Evolutionary conservation across 2,797 vertebrate genomes (phyloP).

Genomic region (Lutra lutra): DNA sequence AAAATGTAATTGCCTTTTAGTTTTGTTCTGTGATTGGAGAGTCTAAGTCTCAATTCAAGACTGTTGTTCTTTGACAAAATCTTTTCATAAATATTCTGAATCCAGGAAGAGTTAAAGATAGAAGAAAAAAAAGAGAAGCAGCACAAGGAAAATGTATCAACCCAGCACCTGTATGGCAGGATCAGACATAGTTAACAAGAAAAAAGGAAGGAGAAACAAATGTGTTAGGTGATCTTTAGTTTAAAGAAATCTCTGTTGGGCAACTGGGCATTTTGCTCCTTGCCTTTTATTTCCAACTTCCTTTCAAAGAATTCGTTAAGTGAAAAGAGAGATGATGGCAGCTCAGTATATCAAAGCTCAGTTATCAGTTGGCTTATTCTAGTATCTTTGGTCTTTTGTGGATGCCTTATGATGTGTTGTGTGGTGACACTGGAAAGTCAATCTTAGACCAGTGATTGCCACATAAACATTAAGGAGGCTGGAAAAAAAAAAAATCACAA

Average conservation of each 20-base stretch:
- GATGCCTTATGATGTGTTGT: slow-evolving; percentile 80
- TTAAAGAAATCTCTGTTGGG: slow-evolving; percentile 85
- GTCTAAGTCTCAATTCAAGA: background rate
- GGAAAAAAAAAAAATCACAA: slow-evolving; percentile 67
- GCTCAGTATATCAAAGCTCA: slow-evolving; percentile 81
- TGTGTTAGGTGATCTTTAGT: slow-evolving; percentile 87
- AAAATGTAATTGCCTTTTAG: background rate
- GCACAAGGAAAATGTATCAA: slow-evolving; percentile 62
- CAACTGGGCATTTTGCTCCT: slow-evolving; percentile 86
- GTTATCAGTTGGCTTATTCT: slow-evolving; percentile 83
- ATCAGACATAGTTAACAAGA: slow-evolving; percentile 84
- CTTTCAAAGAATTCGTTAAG: slow-evolving; percentile 84
- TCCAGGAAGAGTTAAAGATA: slow-evolving; percentile 63
- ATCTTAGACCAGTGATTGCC: slow-evolving; percentile 77
- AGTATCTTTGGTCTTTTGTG: slow-evolving; percentile 86
- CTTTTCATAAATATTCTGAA: background rate
- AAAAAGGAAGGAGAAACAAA: slow-evolving; percentile 84
- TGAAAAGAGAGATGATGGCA: slow-evolving; percentile 85
- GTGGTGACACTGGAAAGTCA: slow-evolving; percentile 79
- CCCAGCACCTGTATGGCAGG: slow-evolving; percentile 77
- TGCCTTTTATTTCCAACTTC: slow-evolving; percentile 86
- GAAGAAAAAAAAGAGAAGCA: slow-evolving; percentile 73
- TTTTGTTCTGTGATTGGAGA: background rate
- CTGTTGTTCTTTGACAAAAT: background rate
- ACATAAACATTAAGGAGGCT: slow-evolving; percentile 65